These are phyloP conservation scores for Acleris emargana DNA, from an alignment of 2,888 invertebrate genomes.

Conservation along the genomic window DNA sequence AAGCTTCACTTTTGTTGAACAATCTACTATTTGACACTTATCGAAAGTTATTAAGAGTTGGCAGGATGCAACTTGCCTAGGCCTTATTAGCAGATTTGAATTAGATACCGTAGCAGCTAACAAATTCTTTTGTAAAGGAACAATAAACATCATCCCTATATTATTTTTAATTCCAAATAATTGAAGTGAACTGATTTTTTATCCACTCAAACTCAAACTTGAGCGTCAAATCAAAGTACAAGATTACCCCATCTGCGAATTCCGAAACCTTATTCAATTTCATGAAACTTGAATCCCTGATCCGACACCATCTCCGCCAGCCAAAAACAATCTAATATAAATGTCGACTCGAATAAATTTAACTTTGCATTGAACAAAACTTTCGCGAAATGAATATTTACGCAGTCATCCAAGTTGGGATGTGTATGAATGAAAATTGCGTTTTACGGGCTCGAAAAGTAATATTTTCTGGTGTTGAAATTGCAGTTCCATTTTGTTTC, in stretches of 20 bases:
- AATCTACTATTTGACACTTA: no score
- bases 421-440: constrained; percentile 45
- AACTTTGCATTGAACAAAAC: constrained; percentile 48
- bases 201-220: neutral
- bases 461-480: constrained; percentile 3
- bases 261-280: constrained; percentile 22
- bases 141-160: no score
- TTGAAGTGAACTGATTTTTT: neutral
- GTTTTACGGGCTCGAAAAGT: constrained; percentile 37
- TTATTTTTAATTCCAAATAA: no score
- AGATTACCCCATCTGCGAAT: constrained; percentile 3
- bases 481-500: neutral
- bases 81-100: no score
- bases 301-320: constrained; percentile 36
- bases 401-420: constrained; percentile 41
- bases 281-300: constrained; percentile 14
- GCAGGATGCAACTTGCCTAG: no score
- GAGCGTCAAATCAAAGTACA: constrained; percentile 6
- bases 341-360: constrained; percentile 47
- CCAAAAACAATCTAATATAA: constrained; percentile 47
- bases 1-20: no score
- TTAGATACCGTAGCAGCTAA: no score
- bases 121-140: no score
- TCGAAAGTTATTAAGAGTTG: no score
- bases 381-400: constrained; percentile 51